Evolutionary conservation across 2,113 vertebrate species (phyloP), one percentile per base, ranked within the genome.

Genomic region (Barnardius zonarius): DNA sequence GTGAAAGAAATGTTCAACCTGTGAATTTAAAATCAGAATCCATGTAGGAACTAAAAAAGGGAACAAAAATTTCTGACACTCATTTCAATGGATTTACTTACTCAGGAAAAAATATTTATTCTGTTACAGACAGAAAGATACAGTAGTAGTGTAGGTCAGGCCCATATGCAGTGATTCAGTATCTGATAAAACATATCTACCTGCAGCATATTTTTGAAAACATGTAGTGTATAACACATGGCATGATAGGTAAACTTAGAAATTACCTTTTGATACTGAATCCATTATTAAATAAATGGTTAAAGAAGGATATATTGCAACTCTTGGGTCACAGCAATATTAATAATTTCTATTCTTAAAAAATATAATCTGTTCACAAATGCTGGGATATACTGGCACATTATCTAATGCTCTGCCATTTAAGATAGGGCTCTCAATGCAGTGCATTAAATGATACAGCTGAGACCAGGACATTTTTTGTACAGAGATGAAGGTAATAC

Each of bases 331-430:
- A 74, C 70, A 78, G 78, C 41, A 79, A 41, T 73, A 79, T 68
- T 52, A 94, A 54, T 25, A 73, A 70, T 51, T 72, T 81, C 3
- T 83, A 95, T 73, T 69, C 20, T 75, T 59, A 35, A 59, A 86
- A 91, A 74, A 87, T 8, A 7, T 66, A 92, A 61, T 92, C 72
- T 95, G 15, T 76, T 94, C 84, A 84, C 83, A 91, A 96, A 91
- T 77, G 39, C 51, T 43, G 61, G 35, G 48, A 20, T 70, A 37
- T 22, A 83, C 83, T 76, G 80, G 35, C 76, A 94, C 27, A 17
- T 63, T 62, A 66, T 73, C 59, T 91, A 57, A 91, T 88, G 90
- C 85, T 76, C 79, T 92, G 35, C n/a, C 61, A 96, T 97, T 91
- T 96, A 84, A 96, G 87, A 85, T 63, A 83, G 48, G 59, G 19